Evolutionary conservation across 2,113 vertebrate species (phyloP), one percentile per base, ranked within the genome.

Genomic region (Miniopterus natalensis): DNA sequence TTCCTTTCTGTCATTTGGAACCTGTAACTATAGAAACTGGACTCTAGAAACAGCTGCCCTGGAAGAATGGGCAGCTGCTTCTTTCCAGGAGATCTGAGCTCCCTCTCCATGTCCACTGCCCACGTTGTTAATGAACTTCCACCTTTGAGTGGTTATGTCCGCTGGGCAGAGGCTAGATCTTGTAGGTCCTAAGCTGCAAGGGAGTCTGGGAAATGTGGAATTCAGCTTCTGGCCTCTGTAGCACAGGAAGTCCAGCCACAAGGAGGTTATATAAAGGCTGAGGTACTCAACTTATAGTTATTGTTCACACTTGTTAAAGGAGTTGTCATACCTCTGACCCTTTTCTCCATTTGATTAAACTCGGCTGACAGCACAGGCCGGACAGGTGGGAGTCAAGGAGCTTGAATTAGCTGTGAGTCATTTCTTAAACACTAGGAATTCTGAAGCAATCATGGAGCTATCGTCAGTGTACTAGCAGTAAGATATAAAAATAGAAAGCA

Each of bases 401-500:
- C n/a, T 75, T 21, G 2, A 53, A 70, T 45, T 71, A 80, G 27
- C 80, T 57, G 31, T 70, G 81, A 21, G 57, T 21, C 53, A 66
- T 84, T 92, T 92, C 73, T 78, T 78, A 61, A 68, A 81, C 57
- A 73, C 65, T 59, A 84, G 59, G 65, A 71, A 49, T 91, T 94
- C 78, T 71, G 59, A 49, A 85, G 93, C 66, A 94, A 92, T 73
- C 91, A 27, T 36, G 45, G 66, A 78, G 55, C 91, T 83, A 70
- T 47, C 29, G 51, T 84, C 71, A 90, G 75, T 77, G 87, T 86
- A 49, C n/a, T 59, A 23, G 84, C 70, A 89, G 92, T 83, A 87
- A 65, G 47, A 53, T n/a, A 80, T 31, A 95, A 74, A 93, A 96
- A 95, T 70, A 89, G 92, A 95, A 93, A 95, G 77, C 94, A 94